These are phyloP conservation scores for Natrix natrix DNA, from an alignment of 2,797 vertebrate species.

Conservation along the genomic window DNA sequence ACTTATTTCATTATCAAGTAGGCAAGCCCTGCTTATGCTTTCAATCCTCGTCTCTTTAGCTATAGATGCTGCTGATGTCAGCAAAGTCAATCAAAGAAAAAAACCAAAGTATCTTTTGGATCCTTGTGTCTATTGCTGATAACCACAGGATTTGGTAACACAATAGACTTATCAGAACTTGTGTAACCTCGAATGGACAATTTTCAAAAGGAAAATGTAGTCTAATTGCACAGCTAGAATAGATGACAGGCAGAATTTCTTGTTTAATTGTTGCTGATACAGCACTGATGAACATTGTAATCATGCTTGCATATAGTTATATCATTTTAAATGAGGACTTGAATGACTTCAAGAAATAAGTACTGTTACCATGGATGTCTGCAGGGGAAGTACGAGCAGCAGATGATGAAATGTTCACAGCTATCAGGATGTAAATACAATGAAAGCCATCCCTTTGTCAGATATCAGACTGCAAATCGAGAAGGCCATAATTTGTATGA, in stretches of 20 bases:
- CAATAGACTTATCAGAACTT: conserved; percentile 3
- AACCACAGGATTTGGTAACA: conserved; percentile 4
- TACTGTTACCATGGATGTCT: background rate
- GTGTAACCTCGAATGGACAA: conserved; percentile 47
- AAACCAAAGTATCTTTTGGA: background rate
- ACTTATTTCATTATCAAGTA: background rate
- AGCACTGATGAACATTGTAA: background rate
- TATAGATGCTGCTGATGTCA: background rate
- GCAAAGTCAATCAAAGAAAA: background rate
- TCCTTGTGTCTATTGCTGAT: background rate
- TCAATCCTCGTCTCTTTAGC: background rate
- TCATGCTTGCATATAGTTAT: background rate
- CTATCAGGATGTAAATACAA: background rate
- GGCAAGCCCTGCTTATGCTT: background rate
- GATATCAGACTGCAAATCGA: background rate
- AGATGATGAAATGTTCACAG: background rate
- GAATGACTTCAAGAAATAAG: background rate
- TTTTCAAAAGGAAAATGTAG: conserved; percentile 43
- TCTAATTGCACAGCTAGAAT: background rate
- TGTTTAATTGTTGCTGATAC: background rate
- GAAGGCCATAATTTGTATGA: background rate
- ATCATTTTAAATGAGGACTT: background rate
- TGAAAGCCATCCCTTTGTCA: background rate
- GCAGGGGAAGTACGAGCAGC: background rate
- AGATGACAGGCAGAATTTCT: background rate